Conservation (phyloP, 1,140 invertebrate species). For the Macrosteles quadrilineatus region DNA sequence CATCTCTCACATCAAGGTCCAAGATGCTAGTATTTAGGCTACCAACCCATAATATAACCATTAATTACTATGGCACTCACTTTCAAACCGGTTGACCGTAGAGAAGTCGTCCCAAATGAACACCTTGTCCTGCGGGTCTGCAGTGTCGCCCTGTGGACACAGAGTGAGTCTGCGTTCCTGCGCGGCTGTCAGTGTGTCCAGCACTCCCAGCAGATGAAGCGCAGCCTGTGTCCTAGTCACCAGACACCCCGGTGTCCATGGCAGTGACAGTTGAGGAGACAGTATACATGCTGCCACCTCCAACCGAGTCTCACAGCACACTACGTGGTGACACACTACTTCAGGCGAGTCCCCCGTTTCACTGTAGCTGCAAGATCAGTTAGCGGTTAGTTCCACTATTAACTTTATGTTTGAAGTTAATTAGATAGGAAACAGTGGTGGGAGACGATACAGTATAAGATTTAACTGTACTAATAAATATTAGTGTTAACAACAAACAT, state of each 20-base stretch:
- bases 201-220: conserved; percentile 82
- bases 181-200: conserved; percentile 84
- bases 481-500: too few relatives aligned
- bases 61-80: conserved; percentile 53
- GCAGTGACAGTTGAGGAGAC: conserved; percentile 78
- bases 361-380: conserved; percentile 3
- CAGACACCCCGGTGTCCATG: conserved; percentile 65
- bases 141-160: conserved; percentile 34
- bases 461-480: too few relatives aligned
- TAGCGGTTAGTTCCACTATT: too few relatives aligned
- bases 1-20: too few relatives aligned
- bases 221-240: conserved; percentile 84
- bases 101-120: conserved; percentile 80
- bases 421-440: too few relatives aligned
- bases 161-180: conserved; percentile 65
- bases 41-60: not conserved
- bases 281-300: conserved; percentile 58
- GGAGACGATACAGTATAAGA: too few relatives aligned
- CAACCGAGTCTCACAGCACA: conserved; percentile 37
- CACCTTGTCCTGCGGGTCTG: conserved; percentile 40
- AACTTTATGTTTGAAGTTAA: too few relatives aligned
- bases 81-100: conserved; percentile 88
- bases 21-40: too few relatives aligned
- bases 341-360: conserved; percentile 2
- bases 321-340: conserved; percentile 41